Evolutionary conservation across 1,140 invertebrate species (phyloP), one percentile per base, ranked within the genome.

Genomic region (Aphidius gifuensis): DNA sequence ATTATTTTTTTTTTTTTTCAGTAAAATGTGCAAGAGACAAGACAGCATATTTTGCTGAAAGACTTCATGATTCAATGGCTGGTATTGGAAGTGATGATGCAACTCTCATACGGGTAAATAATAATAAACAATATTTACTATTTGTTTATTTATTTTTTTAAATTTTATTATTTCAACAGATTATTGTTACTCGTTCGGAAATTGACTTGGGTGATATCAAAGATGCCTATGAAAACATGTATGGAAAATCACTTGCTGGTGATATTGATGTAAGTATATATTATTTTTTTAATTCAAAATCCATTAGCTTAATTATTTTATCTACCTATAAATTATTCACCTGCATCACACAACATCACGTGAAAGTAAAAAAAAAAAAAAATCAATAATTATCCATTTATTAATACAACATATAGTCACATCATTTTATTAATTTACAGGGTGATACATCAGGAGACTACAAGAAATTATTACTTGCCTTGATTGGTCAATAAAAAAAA

Each of bases 391-490:
- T 6, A 49, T 40, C 50, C n/a, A n/a, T 40, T 11, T 16, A 16
- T 58, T 54, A n/a, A 45, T 9, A 11, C 11, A 16, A 16, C 9
- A 48, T 39, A 45, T n/a, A 43, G 4, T 32, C 23, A 32, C 1
- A 32, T 32, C 23, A 32, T 32, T 55, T 39, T 55, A 16, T 32
- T 32, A 32, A 69, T 72, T 80, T 91, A 74, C 88, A 94, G 90
- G 91, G 86, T 69, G 93, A 96, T 83, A 94, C 92, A 66, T 93
- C 92, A 72, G 93, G 93, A 70, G 92, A 96, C 86, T 95, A 94
- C 88, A 94, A 91, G 86, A 90, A 87, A 84, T 86, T 93, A 71
- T 87, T 96, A 77, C 86, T 94, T 83, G 86, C 90, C 71, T 82
- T 96, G 79, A 83, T 93, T 82, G 88, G 88, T 83, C 89, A 86